phyloP scores from a whole-genome alignment of 2,888 invertebrate genomes.

The Acheta domesticus region DNA sequence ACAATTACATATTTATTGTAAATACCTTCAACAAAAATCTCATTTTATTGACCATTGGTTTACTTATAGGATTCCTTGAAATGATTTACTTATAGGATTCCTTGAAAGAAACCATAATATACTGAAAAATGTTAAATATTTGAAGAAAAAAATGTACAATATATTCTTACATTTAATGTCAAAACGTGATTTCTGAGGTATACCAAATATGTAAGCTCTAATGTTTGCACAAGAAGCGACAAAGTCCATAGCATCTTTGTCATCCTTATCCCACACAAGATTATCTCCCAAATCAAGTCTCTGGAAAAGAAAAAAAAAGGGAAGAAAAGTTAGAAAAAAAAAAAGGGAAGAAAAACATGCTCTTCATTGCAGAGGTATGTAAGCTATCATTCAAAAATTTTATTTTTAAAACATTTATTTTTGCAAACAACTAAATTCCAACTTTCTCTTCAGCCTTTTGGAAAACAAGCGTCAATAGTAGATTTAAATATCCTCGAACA shows the following conservation, averaged over 20 bases:
- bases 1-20: conserved; percentile 23
- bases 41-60: no score
- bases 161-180: conserved; percentile 84
- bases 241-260: conserved; percentile 89
- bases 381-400: no score
- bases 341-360: neutral
- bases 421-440: no score
- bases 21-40: neutral
- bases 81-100: neutral
- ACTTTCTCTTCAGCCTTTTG: no score
- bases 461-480: no score
- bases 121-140: neutral
- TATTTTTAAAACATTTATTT: no score
- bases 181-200: conserved; percentile 81
- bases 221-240: conserved; percentile 94
- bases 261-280: conserved; percentile 97
- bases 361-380: no score
- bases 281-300: conserved; percentile 54
- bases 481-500: no score
- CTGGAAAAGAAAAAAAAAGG: conserved; percentile 26
- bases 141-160: neutral
- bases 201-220: conserved; percentile 84
- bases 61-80: neutral
- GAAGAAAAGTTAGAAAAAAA: no score
- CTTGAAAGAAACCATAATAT: neutral